These are phyloP conservation scores for Medauroidea extradentata DNA, from an alignment of 1,140 invertebrate species.

Conservation along the genomic window DNA sequence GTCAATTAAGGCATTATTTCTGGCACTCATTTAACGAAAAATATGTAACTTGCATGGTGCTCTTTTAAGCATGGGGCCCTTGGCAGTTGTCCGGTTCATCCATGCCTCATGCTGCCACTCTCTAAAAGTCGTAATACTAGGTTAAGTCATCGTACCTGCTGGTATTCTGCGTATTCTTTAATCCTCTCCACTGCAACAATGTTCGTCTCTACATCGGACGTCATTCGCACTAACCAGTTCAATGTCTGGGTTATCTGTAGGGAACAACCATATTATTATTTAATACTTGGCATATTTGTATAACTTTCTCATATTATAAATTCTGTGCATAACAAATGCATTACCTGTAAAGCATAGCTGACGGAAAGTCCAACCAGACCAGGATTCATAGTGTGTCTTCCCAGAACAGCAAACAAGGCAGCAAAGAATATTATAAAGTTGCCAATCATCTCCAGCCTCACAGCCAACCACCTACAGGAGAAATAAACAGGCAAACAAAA, in stretches of 20 bases:
- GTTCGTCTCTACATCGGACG: constrained; percentile 94
- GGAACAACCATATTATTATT: neutral
- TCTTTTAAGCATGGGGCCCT: too few species aligned
- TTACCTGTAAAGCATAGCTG: constrained; percentile 81
- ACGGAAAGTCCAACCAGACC: constrained; percentile 86
- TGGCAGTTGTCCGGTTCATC: too few species aligned
- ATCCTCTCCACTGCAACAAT: constrained; percentile 97
- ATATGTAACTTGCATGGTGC: too few species aligned
- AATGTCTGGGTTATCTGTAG: constrained; percentile 84
- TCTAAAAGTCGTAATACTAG: too few species aligned
- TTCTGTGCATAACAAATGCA: too few species aligned
- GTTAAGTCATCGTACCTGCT: constrained; percentile 47
- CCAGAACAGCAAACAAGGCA: constrained; percentile 80
- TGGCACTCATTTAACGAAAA: too few species aligned
- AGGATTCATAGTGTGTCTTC: constrained; percentile 60
- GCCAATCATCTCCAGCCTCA: constrained; percentile 88
- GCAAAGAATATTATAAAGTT: constrained; percentile 89
- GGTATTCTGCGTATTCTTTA: constrained; percentile 89
- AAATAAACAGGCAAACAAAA: too few species aligned
- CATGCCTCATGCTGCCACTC: too few species aligned
- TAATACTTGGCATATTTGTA: too few species aligned
- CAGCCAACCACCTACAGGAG: constrained; percentile 72
- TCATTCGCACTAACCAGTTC: constrained; percentile 96
- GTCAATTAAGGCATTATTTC: too few species aligned
- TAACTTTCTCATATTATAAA: too few species aligned